Conservation (phyloP, 2,888 invertebrate genomes). For the Lepas anatifera region DNA sequence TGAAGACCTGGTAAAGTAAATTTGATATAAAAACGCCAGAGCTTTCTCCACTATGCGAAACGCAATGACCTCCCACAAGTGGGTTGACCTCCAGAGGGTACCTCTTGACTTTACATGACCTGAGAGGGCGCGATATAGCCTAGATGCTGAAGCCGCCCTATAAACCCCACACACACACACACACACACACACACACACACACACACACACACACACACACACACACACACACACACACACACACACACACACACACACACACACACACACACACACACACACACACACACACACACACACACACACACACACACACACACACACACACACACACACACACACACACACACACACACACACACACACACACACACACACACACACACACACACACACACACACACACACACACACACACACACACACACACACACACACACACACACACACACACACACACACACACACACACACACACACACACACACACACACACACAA, state of each 20-base stretch:
- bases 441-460: background rate
- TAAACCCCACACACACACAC: constrained; percentile 13
- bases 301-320: constrained; percentile 14
- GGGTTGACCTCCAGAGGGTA: no score
- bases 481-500: background rate
- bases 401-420: constrained; percentile 16
- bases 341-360: constrained; percentile 9
- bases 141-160: no score
- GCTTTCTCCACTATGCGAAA: no score
- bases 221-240: constrained; percentile 13
- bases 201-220: constrained; percentile 15
- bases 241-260: constrained; percentile 9
- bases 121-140: no score
- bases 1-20: no score
- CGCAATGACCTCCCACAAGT: no score
- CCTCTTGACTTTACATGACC: no score
- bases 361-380: constrained; percentile 7
- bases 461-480: background rate
- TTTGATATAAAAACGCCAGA: no score
- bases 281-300: constrained; percentile 14
- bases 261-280: constrained; percentile 2
- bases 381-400: constrained; percentile 15
- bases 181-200: constrained; percentile 16
- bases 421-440: constrained; percentile 9
- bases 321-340: constrained; percentile 7